Percentiles rank a stretch among this genome's conserved stretches.
Evolutionary conservation across 2,888 invertebrate species (phyloP).

Genomic region (Darwinula stevensoni): DNA sequence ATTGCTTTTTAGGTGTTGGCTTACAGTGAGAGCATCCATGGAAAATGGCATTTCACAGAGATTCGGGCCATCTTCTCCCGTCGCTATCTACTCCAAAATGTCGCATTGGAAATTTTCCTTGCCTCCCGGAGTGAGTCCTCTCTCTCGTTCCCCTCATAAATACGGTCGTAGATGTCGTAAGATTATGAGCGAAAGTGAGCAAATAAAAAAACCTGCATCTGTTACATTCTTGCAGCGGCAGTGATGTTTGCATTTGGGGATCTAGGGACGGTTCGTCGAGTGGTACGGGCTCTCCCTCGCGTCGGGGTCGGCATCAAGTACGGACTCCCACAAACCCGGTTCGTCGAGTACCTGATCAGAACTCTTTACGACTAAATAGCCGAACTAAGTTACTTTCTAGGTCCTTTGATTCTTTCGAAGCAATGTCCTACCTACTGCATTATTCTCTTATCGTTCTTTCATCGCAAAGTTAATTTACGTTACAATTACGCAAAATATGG

Average conservation of each 20-base stretch:
- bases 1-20: constrained; percentile 50
- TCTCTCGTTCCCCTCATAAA: no score
- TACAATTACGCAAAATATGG: no score
- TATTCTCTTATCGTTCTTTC: constrained; percentile 6
- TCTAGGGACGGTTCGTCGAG: constrained; percentile 86
- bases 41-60: constrained; percentile 99
- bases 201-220: no score
- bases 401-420: constrained; percentile 7
- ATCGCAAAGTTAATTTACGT: no score
- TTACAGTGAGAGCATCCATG: constrained; percentile 94
- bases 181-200: no score
- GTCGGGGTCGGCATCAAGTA: constrained; percentile 99
- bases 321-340: constrained; percentile 91
- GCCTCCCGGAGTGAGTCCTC: constrained; percentile 77
- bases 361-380: no score
- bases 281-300: constrained; percentile 82
- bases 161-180: no score
- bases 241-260: constrained; percentile 97
- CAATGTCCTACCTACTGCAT: background rate
- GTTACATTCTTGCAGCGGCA: constrained; percentile 39
- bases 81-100: constrained; percentile 76
- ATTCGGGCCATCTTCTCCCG: constrained; percentile 94
- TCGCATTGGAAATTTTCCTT: constrained; percentile 92
- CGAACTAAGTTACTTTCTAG: no score
- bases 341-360: no score